Conservation (phyloP, 2,888 invertebrate genomes). For the Oscheius sp. region DNA sequence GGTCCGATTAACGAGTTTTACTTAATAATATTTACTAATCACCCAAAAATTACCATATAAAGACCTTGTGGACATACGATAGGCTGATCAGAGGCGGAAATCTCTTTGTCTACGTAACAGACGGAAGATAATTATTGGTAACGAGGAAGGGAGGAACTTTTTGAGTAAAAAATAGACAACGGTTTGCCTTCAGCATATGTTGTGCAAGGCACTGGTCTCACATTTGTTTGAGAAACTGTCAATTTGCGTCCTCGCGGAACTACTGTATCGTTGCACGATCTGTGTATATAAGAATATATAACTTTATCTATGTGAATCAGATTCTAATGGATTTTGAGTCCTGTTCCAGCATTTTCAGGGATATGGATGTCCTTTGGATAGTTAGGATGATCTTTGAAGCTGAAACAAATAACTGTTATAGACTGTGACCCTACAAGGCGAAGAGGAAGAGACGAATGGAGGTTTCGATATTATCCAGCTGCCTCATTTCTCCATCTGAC, state of each 20-base stretch:
- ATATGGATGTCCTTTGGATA: conserved; percentile 46
- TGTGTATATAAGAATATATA: not conserved
- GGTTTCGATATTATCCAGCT: conserved; percentile 39
- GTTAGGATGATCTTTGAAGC: conserved; percentile 39
- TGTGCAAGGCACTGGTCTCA: not conserved
- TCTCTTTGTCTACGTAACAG: conserved; percentile 23
- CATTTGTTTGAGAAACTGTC: conserved; percentile 16
- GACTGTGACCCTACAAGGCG: conserved; percentile 36
- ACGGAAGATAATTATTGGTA: not conserved
- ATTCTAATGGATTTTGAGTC: conserved; percentile 16
- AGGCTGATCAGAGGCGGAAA: conserved; percentile 12
- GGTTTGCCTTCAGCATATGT: not conserved
- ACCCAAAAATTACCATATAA: conserved; percentile 6
- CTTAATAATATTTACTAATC: no score
- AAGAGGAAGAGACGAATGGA: conserved; percentile 46
- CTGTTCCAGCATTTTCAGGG: not conserved
- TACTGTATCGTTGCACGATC: conserved; percentile 5
- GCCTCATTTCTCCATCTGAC: conserved; percentile 47
- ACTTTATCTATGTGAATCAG: no score
- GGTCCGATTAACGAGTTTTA: no score
- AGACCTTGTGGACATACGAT: conserved; percentile 24
- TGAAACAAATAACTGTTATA: not conserved
- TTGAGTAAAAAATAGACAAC: not conserved
- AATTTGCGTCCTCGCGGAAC: not conserved
- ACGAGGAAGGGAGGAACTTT: not conserved